These are phyloP conservation scores for Sarotherodon lohbergeri DNA, from an alignment of 2,113 vertebrate species.

Conservation along the genomic window DNA sequence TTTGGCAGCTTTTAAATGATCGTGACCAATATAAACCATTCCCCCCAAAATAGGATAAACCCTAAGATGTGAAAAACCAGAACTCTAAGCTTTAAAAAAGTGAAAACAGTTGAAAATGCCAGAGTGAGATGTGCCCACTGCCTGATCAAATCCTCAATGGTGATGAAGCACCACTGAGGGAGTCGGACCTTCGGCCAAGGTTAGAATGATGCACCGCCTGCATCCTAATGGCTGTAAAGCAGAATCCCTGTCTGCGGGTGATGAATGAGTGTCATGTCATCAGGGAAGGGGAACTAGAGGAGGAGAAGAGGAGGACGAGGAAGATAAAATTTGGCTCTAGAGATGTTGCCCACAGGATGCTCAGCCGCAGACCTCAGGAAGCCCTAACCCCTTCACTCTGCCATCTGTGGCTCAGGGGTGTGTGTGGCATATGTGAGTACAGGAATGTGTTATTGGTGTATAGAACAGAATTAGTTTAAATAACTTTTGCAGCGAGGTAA, in stretches of 20 bases:
- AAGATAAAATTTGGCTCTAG: slow-evolving; percentile 55
- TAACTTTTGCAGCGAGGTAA: background rate
- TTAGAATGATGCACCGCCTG: slow-evolving; percentile 35
- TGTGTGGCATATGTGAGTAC: background rate
- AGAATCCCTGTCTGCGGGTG: slow-evolving; percentile 44
- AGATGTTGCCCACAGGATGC: slow-evolving; percentile 50
- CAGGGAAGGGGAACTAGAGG: slow-evolving; percentile 15
- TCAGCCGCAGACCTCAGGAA: slow-evolving; percentile 62
- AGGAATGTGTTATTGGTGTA: background rate
- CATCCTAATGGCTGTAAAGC: slow-evolving; percentile 49
- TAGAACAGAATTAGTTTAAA: background rate
- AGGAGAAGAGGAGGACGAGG: slow-evolving; percentile 21
- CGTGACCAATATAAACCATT: background rate
- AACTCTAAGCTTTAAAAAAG: background rate
- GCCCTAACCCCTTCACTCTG: slow-evolving; percentile 49
- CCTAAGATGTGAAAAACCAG: background rate
- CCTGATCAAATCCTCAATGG: background rate
- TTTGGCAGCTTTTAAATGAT: background rate
- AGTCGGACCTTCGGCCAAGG: slow-evolving; percentile 49
- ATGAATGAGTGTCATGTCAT: slow-evolving; percentile 65
- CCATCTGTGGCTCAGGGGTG: slow-evolving; percentile 58
- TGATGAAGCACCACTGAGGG: background rate
- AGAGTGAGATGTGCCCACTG: background rate
- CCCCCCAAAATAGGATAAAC: background rate
- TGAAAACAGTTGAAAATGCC: background rate